These are phyloP conservation scores for Drosophila parvula DNA, from an alignment of 1,140 invertebrate species.

Conservation along the genomic window DNA sequence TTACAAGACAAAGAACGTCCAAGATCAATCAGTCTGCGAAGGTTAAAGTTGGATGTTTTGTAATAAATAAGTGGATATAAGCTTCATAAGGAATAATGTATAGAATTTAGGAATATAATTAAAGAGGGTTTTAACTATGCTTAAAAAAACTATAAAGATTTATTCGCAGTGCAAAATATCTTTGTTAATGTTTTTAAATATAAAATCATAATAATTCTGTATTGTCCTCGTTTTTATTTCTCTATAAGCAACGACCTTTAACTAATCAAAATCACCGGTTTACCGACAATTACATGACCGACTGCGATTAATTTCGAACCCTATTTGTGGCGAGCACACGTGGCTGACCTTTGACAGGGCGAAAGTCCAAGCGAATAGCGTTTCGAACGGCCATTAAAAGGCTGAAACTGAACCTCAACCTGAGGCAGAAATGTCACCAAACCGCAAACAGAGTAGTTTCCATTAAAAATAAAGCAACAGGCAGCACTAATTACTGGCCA, in stretches of 20 bases:
- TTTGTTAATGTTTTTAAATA: background rate
- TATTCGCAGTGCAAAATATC: background rate
- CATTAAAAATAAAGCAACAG: conserved; percentile 16
- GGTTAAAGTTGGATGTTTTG: conserved; percentile 14
- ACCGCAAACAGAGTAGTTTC: conserved; percentile 39
- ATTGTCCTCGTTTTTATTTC: background rate
- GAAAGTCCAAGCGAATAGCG: conserved; percentile 31
- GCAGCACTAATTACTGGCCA: conserved; percentile 47
- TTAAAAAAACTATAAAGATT: background rate
- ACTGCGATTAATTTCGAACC: conserved; percentile 14
- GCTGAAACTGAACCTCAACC: conserved; percentile 34
- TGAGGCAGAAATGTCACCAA: conserved; percentile 39
- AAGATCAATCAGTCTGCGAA: conserved; percentile 33
- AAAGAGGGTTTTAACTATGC: no score
- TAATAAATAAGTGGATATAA: conserved; percentile 1
- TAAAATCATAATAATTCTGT: background rate
- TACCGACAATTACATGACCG: conserved; percentile 23
- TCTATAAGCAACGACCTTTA: conserved; percentile 11
- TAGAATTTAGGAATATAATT: background rate
- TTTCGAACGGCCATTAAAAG: conserved; percentile 29
- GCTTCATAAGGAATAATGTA: background rate
- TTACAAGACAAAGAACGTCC: conserved; percentile 12
- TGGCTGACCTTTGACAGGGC: conserved; percentile 44
- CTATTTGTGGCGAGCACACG: conserved; percentile 24
- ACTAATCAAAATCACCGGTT: background rate